These are phyloP conservation scores for Glyphotaelius pellucidus DNA, from an alignment of 2,888 invertebrate species.

Conservation along the genomic window DNA sequence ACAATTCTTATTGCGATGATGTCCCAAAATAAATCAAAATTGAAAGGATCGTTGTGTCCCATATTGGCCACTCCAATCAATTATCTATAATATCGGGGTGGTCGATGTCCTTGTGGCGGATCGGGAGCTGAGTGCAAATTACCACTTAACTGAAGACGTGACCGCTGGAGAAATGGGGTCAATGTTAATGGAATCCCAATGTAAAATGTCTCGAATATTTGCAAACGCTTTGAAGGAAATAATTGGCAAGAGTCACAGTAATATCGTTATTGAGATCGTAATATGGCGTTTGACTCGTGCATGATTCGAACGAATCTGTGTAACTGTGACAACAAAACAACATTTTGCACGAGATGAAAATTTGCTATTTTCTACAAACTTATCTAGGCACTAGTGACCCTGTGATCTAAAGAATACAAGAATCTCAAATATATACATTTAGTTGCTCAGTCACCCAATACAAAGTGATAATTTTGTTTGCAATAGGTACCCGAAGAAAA, in stretches of 20 bases:
- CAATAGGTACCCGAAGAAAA: not conserved
- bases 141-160: conserved; percentile 26
- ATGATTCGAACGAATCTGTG: not conserved
- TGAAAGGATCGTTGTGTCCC: conserved; percentile 28
- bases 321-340: not conserved
- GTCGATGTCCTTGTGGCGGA: conserved; percentile 23
- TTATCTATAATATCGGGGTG: conserved; percentile 15
- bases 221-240: not conserved
- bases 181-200: conserved; percentile 25
- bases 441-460: not conserved
- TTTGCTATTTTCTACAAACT: not conserved
- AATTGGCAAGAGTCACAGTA: not conserved
- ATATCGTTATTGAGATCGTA: not conserved
- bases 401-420: not conserved
- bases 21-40: not conserved
- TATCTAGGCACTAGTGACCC: not conserved
- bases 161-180: conserved; percentile 33
- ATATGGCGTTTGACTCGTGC: not conserved
- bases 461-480: not conserved
- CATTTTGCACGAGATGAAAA: not conserved
- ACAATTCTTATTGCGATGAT: not conserved
- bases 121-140: conserved; percentile 9
- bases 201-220: not conserved
- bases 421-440: not conserved
- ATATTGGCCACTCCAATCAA: conserved; percentile 6